Evolutionary conservation across 2,113 vertebrate species (phyloP).

Genomic region (Pterocles gutturalis): DNA sequence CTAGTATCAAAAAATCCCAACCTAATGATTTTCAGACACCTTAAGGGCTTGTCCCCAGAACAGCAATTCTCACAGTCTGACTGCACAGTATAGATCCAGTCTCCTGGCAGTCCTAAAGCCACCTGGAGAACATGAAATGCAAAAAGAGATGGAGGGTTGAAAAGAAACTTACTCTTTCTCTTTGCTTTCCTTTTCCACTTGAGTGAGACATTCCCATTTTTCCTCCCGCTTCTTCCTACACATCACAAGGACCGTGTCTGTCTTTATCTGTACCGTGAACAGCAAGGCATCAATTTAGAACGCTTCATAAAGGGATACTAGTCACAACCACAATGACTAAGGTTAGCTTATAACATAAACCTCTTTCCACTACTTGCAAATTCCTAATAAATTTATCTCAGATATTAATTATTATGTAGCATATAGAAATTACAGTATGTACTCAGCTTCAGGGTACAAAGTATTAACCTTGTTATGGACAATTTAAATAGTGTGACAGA

Average conservation of each 20-base stretch:
- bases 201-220: conserved; percentile 95
- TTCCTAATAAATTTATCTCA: neutral
- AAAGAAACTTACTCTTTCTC: conserved; percentile 91
- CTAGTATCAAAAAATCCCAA: neutral
- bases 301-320: neutral
- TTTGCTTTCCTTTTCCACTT: conserved; percentile 92
- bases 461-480: neutral
- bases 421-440: fast-evolving
- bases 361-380: neutral
- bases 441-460: neutral
- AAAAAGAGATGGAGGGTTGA: neutral
- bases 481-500: neutral
- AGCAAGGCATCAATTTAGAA: neutral
- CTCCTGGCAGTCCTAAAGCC: neutral
- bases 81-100: neutral
- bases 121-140: neutral
- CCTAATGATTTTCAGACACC: neutral
- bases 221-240: conserved; percentile 90
- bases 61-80: neutral
- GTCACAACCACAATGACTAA: neutral
- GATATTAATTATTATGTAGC: neutral
- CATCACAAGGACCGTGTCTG: conserved; percentile 91
- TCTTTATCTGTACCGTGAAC: conserved; percentile 86
- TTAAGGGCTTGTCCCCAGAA: neutral
- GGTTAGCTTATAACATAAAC: neutral